Base-by-base conservation (phyloP, 2,113 vertebrate species). In the Aphyosemion australe region DNA sequence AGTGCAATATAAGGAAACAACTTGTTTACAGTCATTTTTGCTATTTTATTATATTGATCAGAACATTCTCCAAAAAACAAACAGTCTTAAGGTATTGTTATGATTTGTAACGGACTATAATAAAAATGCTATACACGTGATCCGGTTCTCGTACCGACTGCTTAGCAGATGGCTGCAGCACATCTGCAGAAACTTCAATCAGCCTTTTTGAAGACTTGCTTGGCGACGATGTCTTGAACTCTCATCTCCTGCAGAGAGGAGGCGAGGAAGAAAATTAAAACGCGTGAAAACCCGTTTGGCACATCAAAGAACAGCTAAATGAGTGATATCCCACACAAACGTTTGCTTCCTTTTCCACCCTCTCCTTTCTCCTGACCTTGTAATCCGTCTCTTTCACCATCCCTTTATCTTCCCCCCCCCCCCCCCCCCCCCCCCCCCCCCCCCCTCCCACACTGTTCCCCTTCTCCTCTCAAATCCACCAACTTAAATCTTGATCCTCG, bases 181-280 rank as follows among this genome's bases (percentile, higher is more conserved):
- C 6, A 19, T 54, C 6, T 63, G 14, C 14, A 3, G 39, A 31
- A 2, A 21, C 65, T 78, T 91, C 65, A 95, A 14, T 91, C 88
- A 53, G 92, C 91, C 74, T 94, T 98, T 87, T 93, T 94, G 92
- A 96, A 98, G 72, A 96, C 92, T 84, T 97, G 95, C 81, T 93
- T 90, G 20, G 95, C 95, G 43, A 94, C 87, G 0, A 94, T 90
- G 0, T 89, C 92, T 82, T 92, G 81, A 2, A 93, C 95, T 4
- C 95, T 95, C 93, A 97, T 89, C 81, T 95, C 95, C 96, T 96
- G 89, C 31, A 80, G 82, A 69, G 78, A 54, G 51, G 43, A 9
- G 19, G 14, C 18, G 3, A 10, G 18, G 11, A 42, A 13, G 14
- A 10, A 50, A 8, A 3, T 18, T 6, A 1, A 8, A 1, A 8